Percentiles rank a stretch among this genome's conserved stretches.
phyloP scores from a whole-genome alignment of 2,888 invertebrate species.

The Myopa testacea region DNA sequence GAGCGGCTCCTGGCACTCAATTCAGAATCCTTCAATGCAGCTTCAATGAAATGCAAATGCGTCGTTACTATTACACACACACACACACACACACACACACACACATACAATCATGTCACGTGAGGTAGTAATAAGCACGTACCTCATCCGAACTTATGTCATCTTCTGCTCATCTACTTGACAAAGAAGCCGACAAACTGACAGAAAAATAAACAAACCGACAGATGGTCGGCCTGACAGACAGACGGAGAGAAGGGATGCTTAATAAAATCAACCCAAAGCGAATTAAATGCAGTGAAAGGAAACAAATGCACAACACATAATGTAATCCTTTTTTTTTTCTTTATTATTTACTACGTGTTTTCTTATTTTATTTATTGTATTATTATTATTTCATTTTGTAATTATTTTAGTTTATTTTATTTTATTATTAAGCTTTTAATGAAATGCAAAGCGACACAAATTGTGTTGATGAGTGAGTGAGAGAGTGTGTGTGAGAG shows the following conservation, averaged over 20 bases:
- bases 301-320: too few species aligned
- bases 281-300: not conserved
- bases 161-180: not conserved
- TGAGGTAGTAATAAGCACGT: not conserved
- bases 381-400: too few species aligned
- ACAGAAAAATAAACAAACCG: too few species aligned
- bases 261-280: not conserved
- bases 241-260: not conserved
- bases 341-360: not conserved
- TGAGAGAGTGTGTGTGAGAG: not conserved
- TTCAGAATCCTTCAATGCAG: not conserved
- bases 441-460: not conserved
- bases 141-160: not conserved
- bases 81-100: not conserved
- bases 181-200: too few species aligned
- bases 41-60: slow-evolving; percentile 4
- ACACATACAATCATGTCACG: not conserved
- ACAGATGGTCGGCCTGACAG: too few species aligned
- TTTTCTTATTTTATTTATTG: not conserved
- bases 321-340: not conserved
- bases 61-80: not conserved
- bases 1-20: not conserved
- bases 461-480: not conserved
- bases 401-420: too few species aligned
- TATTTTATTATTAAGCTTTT: too few species aligned